Evolutionary conservation across 2,113 vertebrate species (phyloP).

Genomic region (Nansenia antarctica): DNA sequence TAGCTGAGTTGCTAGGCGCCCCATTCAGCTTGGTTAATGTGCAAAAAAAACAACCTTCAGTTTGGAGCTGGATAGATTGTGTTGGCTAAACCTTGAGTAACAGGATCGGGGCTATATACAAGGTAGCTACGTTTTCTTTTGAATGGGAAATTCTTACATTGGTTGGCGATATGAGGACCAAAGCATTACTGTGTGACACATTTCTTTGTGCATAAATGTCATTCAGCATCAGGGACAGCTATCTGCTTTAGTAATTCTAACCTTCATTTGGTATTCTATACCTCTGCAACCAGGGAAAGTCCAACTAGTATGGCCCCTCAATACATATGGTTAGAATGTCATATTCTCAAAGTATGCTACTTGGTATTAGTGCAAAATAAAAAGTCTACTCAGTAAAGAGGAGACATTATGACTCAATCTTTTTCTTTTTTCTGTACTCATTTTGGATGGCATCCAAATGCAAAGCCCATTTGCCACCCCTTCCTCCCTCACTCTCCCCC

Average conservation of each 20-base stretch:
- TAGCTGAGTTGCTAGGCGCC: constrained; percentile 55
- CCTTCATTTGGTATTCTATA: neutral
- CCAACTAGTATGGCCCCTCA: neutral
- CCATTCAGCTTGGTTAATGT: constrained; percentile 59
- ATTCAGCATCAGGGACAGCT: constrained; percentile 5
- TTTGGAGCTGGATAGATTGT: constrained; percentile 2
- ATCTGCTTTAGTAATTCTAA: neutral
- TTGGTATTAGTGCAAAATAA: too few species aligned
- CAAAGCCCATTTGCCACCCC: constrained; percentile 52
- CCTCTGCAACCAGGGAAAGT: neutral
- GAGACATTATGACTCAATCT: constrained; percentile 20
- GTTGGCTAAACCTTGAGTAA: neutral
- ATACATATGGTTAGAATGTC: neutral
- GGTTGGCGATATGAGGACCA: neutral
- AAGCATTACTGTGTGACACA: neutral
- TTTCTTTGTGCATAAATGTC: neutral
- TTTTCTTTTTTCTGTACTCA: constrained; percentile 11
- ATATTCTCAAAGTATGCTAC: neutral
- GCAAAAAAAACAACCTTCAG: constrained; percentile 50
- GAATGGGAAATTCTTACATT: neutral
- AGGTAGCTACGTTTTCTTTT: neutral
- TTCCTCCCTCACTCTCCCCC: constrained; percentile 46
- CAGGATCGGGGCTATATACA: neutral
- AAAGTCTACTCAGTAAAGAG: constrained; percentile 38
- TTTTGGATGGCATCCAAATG: constrained; percentile 57